Percentiles rank a stretch among this genome's conserved stretches.
These are phyloP conservation scores for Mus caroli DNA, from an alignment of 2,797 vertebrate genomes.

Conservation along the genomic window DNA sequence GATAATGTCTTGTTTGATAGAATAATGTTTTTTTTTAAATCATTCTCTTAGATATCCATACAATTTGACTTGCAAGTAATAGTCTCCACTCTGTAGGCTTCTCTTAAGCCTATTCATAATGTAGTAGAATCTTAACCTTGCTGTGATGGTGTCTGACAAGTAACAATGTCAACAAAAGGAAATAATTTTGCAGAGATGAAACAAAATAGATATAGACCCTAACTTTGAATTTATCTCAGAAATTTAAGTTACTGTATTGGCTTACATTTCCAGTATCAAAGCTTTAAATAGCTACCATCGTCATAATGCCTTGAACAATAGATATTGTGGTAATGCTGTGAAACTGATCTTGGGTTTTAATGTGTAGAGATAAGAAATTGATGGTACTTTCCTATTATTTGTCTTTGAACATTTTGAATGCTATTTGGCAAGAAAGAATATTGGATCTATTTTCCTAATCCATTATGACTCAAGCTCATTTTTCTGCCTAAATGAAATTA, in stretches of 20 bases:
- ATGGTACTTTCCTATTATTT: background rate
- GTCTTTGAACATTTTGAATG: background rate
- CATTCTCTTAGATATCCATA: background rate
- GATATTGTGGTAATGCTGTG: background rate
- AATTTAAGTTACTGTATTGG: background rate
- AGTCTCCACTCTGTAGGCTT: background rate
- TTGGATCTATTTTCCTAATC: background rate
- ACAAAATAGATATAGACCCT: background rate
- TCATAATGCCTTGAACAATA: background rate
- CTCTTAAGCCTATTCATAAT: background rate
- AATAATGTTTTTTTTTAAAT: background rate
- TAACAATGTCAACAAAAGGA: background rate
- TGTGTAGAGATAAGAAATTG: background rate
- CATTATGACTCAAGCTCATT: background rate
- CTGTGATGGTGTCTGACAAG: fast-evolving
- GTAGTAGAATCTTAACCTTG: background rate
- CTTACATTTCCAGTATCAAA: background rate
- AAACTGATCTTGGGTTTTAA: background rate
- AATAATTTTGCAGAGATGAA: background rate
- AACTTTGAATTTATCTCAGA: background rate
- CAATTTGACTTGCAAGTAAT: background rate
- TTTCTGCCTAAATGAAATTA: background rate
- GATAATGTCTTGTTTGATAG: background rate
- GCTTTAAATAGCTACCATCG: background rate
- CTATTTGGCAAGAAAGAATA: background rate